These are phyloP conservation scores for Trachemys scripta DNA, from an alignment of 2,113 vertebrate species.

Conservation along the genomic window DNA sequence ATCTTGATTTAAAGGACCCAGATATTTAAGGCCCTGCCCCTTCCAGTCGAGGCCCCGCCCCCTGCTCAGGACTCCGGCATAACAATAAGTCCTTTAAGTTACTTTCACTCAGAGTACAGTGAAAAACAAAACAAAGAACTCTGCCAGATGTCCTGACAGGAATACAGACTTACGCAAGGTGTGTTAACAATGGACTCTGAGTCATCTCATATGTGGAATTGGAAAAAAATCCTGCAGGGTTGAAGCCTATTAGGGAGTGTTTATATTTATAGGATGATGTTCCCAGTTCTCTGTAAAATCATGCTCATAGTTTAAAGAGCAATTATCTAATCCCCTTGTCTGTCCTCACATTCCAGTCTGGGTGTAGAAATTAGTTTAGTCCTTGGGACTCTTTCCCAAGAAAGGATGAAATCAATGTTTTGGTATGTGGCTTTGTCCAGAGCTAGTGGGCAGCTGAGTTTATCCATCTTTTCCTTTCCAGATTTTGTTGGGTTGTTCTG, in stretches of 20 bases:
- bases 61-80: no score
- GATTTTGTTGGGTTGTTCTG: background rate
- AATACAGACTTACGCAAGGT: conserved; percentile 73
- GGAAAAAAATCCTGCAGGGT: conserved; percentile 67
- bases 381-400: conserved; percentile 3
- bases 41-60: no score
- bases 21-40: no score
- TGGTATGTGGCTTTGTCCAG: conserved; percentile 63
- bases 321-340: conserved; percentile 59
- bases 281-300: conserved; percentile 64
- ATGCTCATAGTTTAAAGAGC: conserved; percentile 62
- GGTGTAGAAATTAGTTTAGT: conserved; percentile 65
- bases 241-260: conserved; percentile 68
- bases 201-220: conserved; percentile 69
- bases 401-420: conserved; percentile 54
- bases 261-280: conserved; percentile 70
- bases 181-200: conserved; percentile 74
- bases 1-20: no score
- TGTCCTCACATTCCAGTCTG: conserved; percentile 57
- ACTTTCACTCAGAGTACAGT: background rate
- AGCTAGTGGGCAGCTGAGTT: conserved; percentile 30
- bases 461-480: background rate
- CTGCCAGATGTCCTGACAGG: conserved; percentile 77
- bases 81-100: no score
- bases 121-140: conserved; percentile 68